Conservation (phyloP, 2,888 invertebrate genomes). For the Lacanobia oleracea region DNA sequence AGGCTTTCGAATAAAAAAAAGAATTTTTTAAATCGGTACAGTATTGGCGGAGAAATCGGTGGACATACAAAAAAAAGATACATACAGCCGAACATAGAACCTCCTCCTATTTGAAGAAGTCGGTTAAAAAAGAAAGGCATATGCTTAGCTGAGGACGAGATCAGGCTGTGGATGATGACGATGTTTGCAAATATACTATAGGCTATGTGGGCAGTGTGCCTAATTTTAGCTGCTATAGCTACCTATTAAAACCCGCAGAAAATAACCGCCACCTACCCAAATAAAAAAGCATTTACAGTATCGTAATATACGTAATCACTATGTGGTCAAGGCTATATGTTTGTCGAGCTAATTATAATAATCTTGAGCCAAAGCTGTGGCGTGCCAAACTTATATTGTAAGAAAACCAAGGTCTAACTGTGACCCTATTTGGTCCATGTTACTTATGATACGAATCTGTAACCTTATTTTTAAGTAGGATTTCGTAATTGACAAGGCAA, state of each 20-base stretch:
- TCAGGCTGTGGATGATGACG: too few species aligned
- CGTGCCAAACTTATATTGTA: conserved; percentile 45
- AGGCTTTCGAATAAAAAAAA: too few species aligned
- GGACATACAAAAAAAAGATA: too few species aligned
- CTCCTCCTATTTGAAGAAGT: too few species aligned
- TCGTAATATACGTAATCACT: conserved; percentile 18
- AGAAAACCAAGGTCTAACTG: conserved; percentile 31
- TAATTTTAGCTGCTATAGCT: too few species aligned
- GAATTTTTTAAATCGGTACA: too few species aligned
- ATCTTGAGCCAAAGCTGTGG: conserved; percentile 37
- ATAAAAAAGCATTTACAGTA: conserved; percentile 23
- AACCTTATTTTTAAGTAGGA: conserved; percentile 35
- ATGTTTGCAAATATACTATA: too few species aligned
- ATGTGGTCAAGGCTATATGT: conserved; percentile 31
- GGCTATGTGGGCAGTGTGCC: too few species aligned
- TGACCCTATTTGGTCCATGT: conserved; percentile 41
- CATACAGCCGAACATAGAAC: too few species aligned
- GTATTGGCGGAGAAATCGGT: too few species aligned
- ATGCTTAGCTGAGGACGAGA: too few species aligned
- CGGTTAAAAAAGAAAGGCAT: too few species aligned
- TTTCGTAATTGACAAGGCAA: conserved; percentile 39
- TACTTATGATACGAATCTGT: conserved; percentile 46
- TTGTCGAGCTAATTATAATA: conserved; percentile 53
- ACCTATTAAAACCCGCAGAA: neutral
- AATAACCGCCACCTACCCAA: neutral